These are phyloP conservation scores for Campoletis sonorensis DNA, from an alignment of 1,140 invertebrate species.

Conservation along the genomic window DNA sequence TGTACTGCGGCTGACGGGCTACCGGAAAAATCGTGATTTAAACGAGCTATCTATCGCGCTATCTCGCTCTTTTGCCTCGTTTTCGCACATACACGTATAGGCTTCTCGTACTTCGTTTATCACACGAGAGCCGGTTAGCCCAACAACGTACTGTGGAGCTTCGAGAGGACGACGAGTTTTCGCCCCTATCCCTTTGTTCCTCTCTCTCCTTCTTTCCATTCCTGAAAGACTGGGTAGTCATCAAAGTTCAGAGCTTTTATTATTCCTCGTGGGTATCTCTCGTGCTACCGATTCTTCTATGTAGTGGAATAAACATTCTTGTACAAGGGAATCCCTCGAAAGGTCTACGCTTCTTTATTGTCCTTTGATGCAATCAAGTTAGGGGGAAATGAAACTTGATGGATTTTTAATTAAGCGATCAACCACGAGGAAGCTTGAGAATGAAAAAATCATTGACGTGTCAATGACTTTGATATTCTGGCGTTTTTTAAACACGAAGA, in stretches of 20 bases:
- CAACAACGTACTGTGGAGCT: slow-evolving; percentile 2
- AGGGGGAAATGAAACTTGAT: too few species aligned
- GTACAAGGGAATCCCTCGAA: slow-evolving; percentile 2
- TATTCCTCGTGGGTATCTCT: slow-evolving; percentile 56
- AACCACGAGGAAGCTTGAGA: background rate
- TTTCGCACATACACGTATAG: background rate
- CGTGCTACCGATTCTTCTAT: slow-evolving; percentile 44
- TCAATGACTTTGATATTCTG: too few species aligned
- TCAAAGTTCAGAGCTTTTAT: slow-evolving; percentile 52
- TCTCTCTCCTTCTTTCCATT: background rate
- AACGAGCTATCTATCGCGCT: slow-evolving; percentile 47
- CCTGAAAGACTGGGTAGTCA: slow-evolving; percentile 36
- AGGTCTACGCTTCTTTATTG: background rate
- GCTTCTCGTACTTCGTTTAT: slow-evolving; percentile 15
- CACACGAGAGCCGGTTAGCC: background rate
- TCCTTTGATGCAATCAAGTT: background rate
- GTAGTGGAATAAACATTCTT: background rate
- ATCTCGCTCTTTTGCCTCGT: slow-evolving; percentile 15
- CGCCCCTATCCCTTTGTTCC: background rate
- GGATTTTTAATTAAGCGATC: background rate
- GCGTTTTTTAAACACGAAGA: too few species aligned
- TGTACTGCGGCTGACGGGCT: slow-evolving; percentile 51
- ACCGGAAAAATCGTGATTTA: slow-evolving; percentile 61
- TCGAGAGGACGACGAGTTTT: slow-evolving; percentile 3
- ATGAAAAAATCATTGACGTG: too few species aligned